Evolutionary conservation across 2,797 vertebrate species (phyloP).

Genomic region (Danio aesculapii): DNA sequence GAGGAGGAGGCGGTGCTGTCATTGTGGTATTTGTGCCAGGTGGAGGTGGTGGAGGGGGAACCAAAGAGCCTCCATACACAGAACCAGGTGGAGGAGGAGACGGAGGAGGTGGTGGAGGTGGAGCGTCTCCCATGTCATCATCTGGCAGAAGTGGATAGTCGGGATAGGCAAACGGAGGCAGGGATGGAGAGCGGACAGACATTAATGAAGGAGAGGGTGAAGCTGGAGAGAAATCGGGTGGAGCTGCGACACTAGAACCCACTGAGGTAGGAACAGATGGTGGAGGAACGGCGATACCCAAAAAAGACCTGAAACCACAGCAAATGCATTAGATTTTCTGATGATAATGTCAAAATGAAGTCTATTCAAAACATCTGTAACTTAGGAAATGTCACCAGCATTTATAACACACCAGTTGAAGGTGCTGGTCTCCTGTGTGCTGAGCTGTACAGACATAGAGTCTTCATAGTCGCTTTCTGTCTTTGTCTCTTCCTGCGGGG

Average conservation of each 20-base stretch:
- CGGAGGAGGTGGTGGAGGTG: conserved; percentile 42
- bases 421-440: conserved; percentile 11
- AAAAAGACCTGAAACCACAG: conserved; percentile 62
- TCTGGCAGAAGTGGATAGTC: conserved; percentile 36
- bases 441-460: background rate
- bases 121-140: conserved; percentile 25
- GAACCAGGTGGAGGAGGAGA: conserved; percentile 26
- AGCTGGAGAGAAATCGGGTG: conserved; percentile 60
- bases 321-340: background rate
- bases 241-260: conserved; percentile 43
- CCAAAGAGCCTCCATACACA: conserved; percentile 8
- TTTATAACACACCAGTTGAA: conserved; percentile 36
- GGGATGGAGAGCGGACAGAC: conserved; percentile 23
- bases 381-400: background rate
- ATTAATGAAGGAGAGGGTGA: conserved; percentile 46
- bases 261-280: conserved; percentile 73
- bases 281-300: conserved; percentile 77
- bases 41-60: conserved; percentile 53
- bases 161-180: background rate
- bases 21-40: conserved; percentile 30
- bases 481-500: background rate
- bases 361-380: background rate
- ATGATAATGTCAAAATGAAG: background rate
- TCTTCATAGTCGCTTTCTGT: background rate
- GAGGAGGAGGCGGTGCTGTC: conserved; percentile 53